Conservation (phyloP, 2,113 vertebrate genomes). For the Oncorhynchus clarkii region DNA sequence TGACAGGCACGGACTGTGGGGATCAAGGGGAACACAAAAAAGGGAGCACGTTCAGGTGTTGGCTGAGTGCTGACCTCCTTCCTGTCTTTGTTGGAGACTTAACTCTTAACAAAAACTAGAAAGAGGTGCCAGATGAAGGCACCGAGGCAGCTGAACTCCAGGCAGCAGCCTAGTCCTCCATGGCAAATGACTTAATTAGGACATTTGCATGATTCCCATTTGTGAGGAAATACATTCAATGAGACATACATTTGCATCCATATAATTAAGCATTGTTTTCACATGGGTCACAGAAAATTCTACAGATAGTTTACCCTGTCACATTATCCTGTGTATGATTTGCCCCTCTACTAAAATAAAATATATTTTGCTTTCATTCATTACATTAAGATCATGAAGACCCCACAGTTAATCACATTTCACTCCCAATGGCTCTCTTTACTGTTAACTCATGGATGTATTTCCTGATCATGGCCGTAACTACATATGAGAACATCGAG, state of each 20-base stretch:
- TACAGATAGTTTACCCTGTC: conserved; percentile 34
- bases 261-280: conserved; percentile 71
- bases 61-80: conserved; percentile 99
- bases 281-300: conserved; percentile 43
- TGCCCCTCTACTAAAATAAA: background rate
- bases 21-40: conserved; percentile 99
- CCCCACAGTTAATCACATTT: conserved; percentile 36
- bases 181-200: conserved; percentile 87
- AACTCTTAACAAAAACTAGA: conserved; percentile 91
- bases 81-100: conserved; percentile 99
- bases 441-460: conserved; percentile 3
- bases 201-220: conserved; percentile 87
- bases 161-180: conserved; percentile 80
- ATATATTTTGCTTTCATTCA: conserved; percentile 7
- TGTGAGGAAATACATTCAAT: conserved; percentile 86
- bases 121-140: conserved; percentile 87
- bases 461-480: background rate
- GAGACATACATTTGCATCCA: conserved; percentile 73
- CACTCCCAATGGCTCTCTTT: conserved; percentile 22
- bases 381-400: conserved; percentile 32
- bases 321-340: conserved; percentile 5
- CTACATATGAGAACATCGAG: too few relatives aligned
- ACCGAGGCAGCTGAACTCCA: conserved; percentile 91
- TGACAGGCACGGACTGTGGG: conserved; percentile 98
- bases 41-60: conserved; percentile 99